Evolutionary conservation across 2,113 vertebrate species (phyloP).

Genomic region (Aleadryas rufinucha): DNA sequence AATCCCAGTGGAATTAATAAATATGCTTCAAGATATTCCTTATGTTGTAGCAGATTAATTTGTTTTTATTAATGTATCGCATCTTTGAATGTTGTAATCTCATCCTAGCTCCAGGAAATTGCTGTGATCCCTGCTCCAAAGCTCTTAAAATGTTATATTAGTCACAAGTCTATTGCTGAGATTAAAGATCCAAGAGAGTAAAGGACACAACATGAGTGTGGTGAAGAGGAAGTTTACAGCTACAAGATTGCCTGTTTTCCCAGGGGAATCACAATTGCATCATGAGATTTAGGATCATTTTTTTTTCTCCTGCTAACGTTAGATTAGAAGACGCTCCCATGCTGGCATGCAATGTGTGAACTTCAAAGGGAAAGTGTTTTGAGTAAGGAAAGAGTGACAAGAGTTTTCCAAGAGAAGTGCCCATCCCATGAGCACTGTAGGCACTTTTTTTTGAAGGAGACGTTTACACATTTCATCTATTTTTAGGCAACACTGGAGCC

Average conservation of each 20-base stretch:
- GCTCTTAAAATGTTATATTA: not conserved
- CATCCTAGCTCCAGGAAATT: not conserved
- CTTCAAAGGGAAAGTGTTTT: not conserved
- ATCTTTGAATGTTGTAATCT: conserved; percentile 13
- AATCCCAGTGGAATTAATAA: conserved; percentile 18
- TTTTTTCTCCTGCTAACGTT: not conserved
- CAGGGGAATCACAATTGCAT: not conserved
- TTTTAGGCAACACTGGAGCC: not conserved
- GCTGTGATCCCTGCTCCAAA: not conserved
- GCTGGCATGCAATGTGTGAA: not conserved
- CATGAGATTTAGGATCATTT: not conserved
- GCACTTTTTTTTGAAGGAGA: not conserved
- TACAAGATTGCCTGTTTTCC: not conserved
- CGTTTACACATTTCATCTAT: not conserved
- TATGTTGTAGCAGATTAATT: not conserved
- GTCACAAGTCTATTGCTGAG: not conserved
- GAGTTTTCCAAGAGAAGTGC: not conserved
- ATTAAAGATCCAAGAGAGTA: not conserved
- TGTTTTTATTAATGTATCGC: not conserved
- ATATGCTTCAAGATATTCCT: not conserved
- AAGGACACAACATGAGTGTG: not conserved
- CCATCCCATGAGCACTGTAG: not conserved
- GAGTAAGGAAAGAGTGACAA: not conserved
- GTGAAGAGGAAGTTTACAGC: not conserved
- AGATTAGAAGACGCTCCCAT: not conserved